These are phyloP conservation scores for Tigriopus californicus DNA, from an alignment of 2,888 invertebrate genomes.

Conservation along the genomic window DNA sequence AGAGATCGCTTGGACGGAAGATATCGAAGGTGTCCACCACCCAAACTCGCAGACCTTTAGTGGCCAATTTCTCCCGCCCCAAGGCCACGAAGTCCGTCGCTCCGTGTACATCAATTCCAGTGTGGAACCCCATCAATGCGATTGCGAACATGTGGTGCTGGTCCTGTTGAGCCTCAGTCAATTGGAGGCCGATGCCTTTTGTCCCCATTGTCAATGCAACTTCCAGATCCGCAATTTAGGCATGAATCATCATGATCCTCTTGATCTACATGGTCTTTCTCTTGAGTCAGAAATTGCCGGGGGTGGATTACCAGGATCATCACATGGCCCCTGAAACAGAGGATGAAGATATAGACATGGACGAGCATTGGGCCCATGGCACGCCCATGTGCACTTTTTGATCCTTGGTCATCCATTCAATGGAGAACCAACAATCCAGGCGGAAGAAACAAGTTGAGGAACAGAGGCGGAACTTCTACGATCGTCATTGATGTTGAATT, in stretches of 20 bases:
- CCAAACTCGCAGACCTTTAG: neutral
- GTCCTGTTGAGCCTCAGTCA: neutral
- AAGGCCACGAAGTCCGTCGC: neutral
- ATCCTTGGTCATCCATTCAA: neutral
- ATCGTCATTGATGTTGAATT: slow-evolving; percentile 8
- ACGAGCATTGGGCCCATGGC: neutral
- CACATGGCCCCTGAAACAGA: neutral
- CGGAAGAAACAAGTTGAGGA: slow-evolving; percentile 8
- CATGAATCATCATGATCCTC: neutral
- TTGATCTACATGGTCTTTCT: slow-evolving; percentile 8
- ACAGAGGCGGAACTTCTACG: slow-evolving; percentile 11
- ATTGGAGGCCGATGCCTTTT: neutral
- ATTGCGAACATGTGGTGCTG: slow-evolving; percentile 4
- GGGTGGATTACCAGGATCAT: neutral
- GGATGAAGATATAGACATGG: neutral
- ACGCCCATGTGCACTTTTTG: neutral
- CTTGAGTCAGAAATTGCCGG: neutral
- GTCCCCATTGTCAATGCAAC: slow-evolving; percentile 4
- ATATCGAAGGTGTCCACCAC: too few relatives aligned
- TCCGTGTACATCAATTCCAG: slow-evolving; percentile 7
- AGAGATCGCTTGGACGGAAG: too few relatives aligned
- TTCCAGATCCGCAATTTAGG: neutral
- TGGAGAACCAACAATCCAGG: neutral
- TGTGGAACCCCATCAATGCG: neutral
- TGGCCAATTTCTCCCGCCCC: neutral